Evolutionary conservation across 2,888 invertebrate genomes (phyloP).

Genomic region (Dolomedes plantarius): DNA sequence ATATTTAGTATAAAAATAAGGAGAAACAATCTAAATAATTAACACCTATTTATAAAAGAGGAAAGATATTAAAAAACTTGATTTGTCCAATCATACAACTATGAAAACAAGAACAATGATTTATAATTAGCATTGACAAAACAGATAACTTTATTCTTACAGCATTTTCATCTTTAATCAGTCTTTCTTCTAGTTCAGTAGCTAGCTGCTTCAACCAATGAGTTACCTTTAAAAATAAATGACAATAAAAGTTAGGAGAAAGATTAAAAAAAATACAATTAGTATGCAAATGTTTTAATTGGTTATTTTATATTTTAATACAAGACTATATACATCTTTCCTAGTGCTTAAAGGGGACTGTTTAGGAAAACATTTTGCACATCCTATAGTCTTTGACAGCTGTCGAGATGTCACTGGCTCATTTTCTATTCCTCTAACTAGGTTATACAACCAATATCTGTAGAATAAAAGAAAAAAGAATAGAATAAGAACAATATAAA

Average conservation of each 20-base stretch:
- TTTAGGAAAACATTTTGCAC: slow-evolving; percentile 95
- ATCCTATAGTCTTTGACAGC: slow-evolving; percentile 94
- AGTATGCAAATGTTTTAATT: not conserved
- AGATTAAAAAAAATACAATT: not conserved
- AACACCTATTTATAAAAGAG: too few relatives aligned
- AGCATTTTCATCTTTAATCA: slow-evolving; percentile 83
- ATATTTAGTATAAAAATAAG: too few relatives aligned
- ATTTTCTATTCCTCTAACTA: slow-evolving; percentile 89
- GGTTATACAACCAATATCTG: slow-evolving; percentile 86
- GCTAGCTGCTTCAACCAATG: slow-evolving; percentile 90
- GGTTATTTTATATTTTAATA: not conserved
- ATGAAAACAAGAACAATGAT: too few relatives aligned
- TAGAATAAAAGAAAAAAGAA: too few relatives aligned
- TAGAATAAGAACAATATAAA: too few relatives aligned
- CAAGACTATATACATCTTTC: slow-evolving; percentile 80
- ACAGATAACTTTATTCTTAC: too few relatives aligned
- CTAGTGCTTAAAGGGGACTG: slow-evolving; percentile 83
- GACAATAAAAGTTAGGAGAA: too few relatives aligned
- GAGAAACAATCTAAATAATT: too few relatives aligned
- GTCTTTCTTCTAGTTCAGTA: slow-evolving; percentile 88
- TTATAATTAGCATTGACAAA: too few relatives aligned
- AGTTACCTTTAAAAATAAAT: slow-evolving; percentile 75
- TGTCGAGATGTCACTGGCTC: slow-evolving; percentile 91
- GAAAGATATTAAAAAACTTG: too few relatives aligned
- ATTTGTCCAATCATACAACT: too few relatives aligned